Evolutionary conservation across 2,113 vertebrate genomes (phyloP).

Genomic region (Neogale vison): DNA sequence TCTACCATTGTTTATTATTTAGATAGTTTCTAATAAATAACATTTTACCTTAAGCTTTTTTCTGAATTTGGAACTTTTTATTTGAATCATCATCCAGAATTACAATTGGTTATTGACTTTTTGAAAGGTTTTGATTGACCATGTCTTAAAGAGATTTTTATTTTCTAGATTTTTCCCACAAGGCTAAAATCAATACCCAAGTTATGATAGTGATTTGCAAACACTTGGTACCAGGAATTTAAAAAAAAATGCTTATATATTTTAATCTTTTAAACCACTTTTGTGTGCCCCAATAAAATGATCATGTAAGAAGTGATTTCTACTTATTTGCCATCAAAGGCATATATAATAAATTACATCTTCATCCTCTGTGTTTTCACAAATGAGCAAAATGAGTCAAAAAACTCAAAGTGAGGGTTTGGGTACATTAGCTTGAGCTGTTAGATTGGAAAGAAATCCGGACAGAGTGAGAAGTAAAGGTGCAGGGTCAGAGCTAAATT

Average conservation of each 20-base stretch:
- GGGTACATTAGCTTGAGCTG: neutral
- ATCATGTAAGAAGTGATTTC: neutral
- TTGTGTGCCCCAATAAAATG: neutral
- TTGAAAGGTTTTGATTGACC: neutral
- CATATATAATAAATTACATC: neutral
- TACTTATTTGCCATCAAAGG: neutral
- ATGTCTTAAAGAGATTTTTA: neutral
- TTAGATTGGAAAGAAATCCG: neutral
- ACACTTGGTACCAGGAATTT: neutral
- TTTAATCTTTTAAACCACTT: slow-evolving; percentile 25
- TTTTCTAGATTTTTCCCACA: neutral
- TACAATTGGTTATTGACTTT: neutral
- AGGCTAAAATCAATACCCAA: neutral
- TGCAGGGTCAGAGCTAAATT: neutral
- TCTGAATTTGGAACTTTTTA: slow-evolving; percentile 27
- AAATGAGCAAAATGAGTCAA: neutral
- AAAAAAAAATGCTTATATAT: neutral
- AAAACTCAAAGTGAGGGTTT: neutral
- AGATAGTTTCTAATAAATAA: neutral
- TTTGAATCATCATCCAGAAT: neutral
- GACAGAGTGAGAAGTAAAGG: neutral
- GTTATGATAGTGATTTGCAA: slow-evolving; percentile 28
- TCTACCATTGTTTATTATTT: slow-evolving; percentile 12
- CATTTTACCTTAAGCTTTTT: slow-evolving; percentile 21
- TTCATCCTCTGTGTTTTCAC: neutral